Evolutionary conservation across 2,888 invertebrate species (phyloP), one percentile per base, ranked within the genome.

Genomic region (Diploptera punctata): DNA sequence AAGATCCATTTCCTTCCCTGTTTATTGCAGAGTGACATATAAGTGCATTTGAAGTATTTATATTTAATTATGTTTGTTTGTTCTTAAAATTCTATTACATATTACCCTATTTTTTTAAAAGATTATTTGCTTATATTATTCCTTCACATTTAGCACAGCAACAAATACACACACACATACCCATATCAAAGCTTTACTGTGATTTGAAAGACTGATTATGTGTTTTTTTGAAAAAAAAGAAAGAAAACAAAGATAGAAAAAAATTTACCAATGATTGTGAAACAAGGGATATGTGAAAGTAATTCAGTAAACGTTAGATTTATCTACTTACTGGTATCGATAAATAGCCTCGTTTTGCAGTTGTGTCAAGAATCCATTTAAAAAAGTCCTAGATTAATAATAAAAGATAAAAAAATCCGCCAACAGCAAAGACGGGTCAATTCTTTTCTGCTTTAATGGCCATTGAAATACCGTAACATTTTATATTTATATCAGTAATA

Each of bases 111-210:
- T 74, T 69, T 65, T 54, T 69, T 62, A 71, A 38, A 72, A 60
- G 33, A 71, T 61, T 60, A 47, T 71, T 71, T 72, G 68, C 71
- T 67, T 65, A 52, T 70, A 57, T 54, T 33, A 57, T 54, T 68
- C 65, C n/a, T 65, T 65, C 47, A 47, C 47, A 57, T 72, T 33
- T 73, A 69, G 69, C 72, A 68, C 68, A 72, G 67, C 44, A 71
- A 70, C 67, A 72, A 72, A 74, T 71, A 70, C 71, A 74, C 72
- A 73, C 71, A 74, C 75, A 75, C 74, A 72, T 67, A 74, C 74
- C 75, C 84, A 85, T 85, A 85, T 85, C 85, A 85, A 85, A 84
- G 85, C 84, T 84, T 85, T 82, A 84, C 85, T 85, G 85, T 85
- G 85, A 85, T 85, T 84, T 82, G 82, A 81, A 85, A 85, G 85